A percentile compares a stretch with the other conserved stretches of the same genome.
phyloP scores from a whole-genome alignment of 2,888 invertebrate genomes.

The Ptilodon capucinus region DNA sequence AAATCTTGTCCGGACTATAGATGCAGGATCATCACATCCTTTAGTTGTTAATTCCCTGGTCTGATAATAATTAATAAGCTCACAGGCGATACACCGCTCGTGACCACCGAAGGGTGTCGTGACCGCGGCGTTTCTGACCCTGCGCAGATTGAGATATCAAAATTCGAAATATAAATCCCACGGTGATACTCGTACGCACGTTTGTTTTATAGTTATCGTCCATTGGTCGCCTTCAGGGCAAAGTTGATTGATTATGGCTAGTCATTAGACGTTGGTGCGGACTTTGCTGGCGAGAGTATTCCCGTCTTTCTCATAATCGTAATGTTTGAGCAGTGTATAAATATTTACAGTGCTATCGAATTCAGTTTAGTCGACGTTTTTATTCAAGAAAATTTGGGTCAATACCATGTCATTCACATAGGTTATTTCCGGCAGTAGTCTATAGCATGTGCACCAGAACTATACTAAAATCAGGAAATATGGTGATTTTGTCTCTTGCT shows the following conservation, averaged over 20 bases:
- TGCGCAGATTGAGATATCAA: slow-evolving; percentile 79
- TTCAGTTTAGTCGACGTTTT: too few species aligned
- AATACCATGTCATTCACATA: too few species aligned
- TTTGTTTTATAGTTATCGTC: slow-evolving; percentile 71
- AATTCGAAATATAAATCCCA: slow-evolving; percentile 72
- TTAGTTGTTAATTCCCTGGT: slow-evolving; percentile 62
- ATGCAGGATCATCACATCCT: slow-evolving; percentile 47
- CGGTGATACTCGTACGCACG: slow-evolving; percentile 45
- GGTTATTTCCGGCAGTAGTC: too few species aligned
- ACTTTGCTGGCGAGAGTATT: too few species aligned
- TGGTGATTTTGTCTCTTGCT: too few species aligned
- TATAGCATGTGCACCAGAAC: too few species aligned
- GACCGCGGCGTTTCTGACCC: slow-evolving; percentile 79
- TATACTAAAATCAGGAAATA: too few species aligned
- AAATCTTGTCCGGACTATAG: slow-evolving; percentile 23
- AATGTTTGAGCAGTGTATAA: too few species aligned
- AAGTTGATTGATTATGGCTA: slow-evolving; percentile 18
- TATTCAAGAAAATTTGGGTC: too few species aligned
- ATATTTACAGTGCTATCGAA: too few species aligned
- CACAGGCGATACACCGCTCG: slow-evolving; percentile 56
- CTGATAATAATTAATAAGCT: slow-evolving; percentile 56
- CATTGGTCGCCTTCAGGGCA: slow-evolving; percentile 44
- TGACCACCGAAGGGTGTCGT: slow-evolving; percentile 81
- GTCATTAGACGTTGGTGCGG: not conserved
- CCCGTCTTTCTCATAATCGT: too few species aligned